Evolutionary conservation across 2,888 invertebrate genomes (phyloP), one percentile per base, ranked within the genome.

Genomic region (Lasioglossum malachurum): DNA sequence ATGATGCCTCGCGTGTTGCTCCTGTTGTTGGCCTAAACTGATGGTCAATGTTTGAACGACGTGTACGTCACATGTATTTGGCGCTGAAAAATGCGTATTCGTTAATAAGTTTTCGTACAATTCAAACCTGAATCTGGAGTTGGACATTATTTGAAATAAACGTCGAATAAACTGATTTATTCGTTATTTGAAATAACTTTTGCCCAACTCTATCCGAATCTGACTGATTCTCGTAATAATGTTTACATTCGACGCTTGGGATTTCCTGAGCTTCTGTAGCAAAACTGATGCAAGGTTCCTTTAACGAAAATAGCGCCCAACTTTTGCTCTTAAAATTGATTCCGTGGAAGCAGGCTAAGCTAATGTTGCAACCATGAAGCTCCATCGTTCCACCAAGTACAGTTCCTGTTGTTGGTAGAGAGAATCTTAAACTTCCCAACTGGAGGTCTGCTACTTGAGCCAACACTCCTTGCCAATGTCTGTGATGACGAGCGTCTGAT

Each of bases 301-400:
- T 98, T 88, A 99, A 96, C 91, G 98, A 98, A 95, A 99, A 99
- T 88, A 99, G 95, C 10, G 99, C 99, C 99, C 99, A 99, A 1
- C 98, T 98, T 95, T 99, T 99, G 81, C 98, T 96, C 92, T 99
- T 98, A 95, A 99, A 99, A 96, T 99, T 99, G 94, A 98, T 98
- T 57, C 99, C 99, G 95, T 99, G 99, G 96, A 99, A 99, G 95
- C 99, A 99, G 5, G 99, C 99, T 89, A 99, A 96, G 10, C 99
- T 98, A 83, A 99, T 98, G 95, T 99, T 98, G 87, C 97, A 97
- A 64, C 98, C 98, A 95, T 98, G 97, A 89, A 99, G 95, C 95
- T 99, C 97, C 97, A 99, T 97, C 73, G 98, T 98, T 77, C 98
- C 98, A 46, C 98, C 98, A 1, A 98, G 96, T 23, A 98, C 97